Base-by-base conservation (phyloP, 2,888 invertebrate species). In the Netelia inedita region DNA sequence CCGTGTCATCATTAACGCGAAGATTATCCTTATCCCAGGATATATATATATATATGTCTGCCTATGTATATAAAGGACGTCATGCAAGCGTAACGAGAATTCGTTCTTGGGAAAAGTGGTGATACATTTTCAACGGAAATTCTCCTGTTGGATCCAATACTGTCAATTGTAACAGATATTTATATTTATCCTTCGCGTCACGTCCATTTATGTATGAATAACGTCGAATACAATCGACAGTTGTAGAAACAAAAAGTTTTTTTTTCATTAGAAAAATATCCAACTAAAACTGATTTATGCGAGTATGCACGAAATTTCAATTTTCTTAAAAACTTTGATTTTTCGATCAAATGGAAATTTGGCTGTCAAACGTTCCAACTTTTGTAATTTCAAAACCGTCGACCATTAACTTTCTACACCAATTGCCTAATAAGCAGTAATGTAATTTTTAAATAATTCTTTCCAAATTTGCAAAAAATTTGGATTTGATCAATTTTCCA, bases 61-160 rank as follows among this genome's bases (percentile, higher is more conserved):
- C 8, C 14, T n/a, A 50, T 43, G 6, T 21, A 71, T 23, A 71
- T 2, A 72, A 41, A 72, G 43, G 57, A 57, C 72, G 41, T 59
- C 72, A 72, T 6, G 43, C 43, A 57, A 72, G 72, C 43, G 72
- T 72, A 59, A 72, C 72, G 59, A 59, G 41, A 72, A 59, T 43
- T 72, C 8, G 57, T 59, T 59, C 21, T 59, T 21, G 11, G 59
- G 28, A 59, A 21, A 59, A 72, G 43, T 72, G 41, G 59, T 59
- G 57, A 16, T 72, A 19, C 55, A 55, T 57, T 66, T 8, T 50
- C 5, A 14, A 23, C 35, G 14, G 11, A 59, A 23, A 57, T 66
- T 75, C 59, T 59, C 28, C 71, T 43, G 2, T 16, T n/a, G 21
- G 8, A n/a, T n/a, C 1, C n/a, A 21, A 28, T 28, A 53, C 55